phyloP scores from a whole-genome alignment of 1,140 invertebrate species.

The Zaprionus capensis region DNA sequence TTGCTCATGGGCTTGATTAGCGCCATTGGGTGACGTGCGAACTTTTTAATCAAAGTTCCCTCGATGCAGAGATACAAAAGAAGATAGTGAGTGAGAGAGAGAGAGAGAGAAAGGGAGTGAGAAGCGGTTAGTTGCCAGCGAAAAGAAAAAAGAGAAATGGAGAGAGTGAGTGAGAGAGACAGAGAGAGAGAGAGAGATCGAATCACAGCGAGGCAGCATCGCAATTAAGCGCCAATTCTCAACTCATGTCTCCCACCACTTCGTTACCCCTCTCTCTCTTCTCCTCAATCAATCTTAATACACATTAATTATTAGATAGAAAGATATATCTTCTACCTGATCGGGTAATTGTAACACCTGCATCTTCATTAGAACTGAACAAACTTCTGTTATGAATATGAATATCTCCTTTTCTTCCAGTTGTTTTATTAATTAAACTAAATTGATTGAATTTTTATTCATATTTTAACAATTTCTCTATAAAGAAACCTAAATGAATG shows the following conservation, averaged over 20 bases:
- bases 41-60: conserved; percentile 76
- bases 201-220: not conserved
- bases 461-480: no score
- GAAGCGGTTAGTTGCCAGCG: no score
- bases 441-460: no score
- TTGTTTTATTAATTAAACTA: no score
- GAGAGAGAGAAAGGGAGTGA: not conserved
- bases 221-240: not conserved
- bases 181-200: not conserved
- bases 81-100: not conserved
- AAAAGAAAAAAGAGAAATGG: not conserved
- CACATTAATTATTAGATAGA: no score
- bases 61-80: conserved; percentile 7
- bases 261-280: not conserved
- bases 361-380: no score
- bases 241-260: not conserved
- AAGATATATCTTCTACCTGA: no score
- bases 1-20: conserved; percentile 59
- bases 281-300: not conserved
- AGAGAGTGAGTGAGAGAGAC: not conserved
- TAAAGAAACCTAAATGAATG: no score
- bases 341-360: no score
- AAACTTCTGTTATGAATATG: no score
- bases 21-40: conserved; percentile 70
- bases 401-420: no score